These are phyloP conservation scores for Microctenopoma steveboyesi DNA, from an alignment of 2,797 vertebrate species.

Conservation along the genomic window DNA sequence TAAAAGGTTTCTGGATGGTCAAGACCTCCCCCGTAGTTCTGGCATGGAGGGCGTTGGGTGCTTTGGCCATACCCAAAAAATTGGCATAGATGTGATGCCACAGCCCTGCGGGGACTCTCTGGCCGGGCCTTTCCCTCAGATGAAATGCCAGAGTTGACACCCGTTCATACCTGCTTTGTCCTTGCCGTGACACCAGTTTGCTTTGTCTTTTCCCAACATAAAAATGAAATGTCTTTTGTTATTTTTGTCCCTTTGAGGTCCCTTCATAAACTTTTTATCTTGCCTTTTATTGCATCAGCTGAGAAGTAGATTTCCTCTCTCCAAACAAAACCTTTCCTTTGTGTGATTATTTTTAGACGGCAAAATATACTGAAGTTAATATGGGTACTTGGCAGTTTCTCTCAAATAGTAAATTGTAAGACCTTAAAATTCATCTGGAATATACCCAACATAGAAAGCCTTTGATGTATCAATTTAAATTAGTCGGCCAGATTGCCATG, in stretches of 20 bases:
- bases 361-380: conserved; percentile 74
- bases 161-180: conserved; percentile 41
- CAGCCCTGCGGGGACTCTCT: conserved; percentile 61
- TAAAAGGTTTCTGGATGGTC: conserved; percentile 63
- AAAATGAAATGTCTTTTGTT: conserved; percentile 23
- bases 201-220: conserved; percentile 7
- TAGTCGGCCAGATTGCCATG: conserved; percentile 81
- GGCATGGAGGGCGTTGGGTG: conserved; percentile 65
- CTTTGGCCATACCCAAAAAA: conserved; percentile 56
- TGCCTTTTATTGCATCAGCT: conserved; percentile 42
- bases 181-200: conserved; percentile 26
- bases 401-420: conserved; percentile 78
- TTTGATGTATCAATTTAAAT: conserved; percentile 87
- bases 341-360: conserved; percentile 67
- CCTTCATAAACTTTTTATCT: conserved; percentile 38
- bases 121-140: conserved; percentile 65
- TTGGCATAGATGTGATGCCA: conserved; percentile 60
- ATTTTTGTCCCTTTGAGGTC: conserved; percentile 41
- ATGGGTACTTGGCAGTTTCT: conserved; percentile 73
- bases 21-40: conserved; percentile 62
- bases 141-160: conserved; percentile 61
- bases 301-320: conserved; percentile 26
- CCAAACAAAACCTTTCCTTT: conserved; percentile 67
- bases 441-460: conserved; percentile 79
- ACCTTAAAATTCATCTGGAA: conserved; percentile 82